Conservation (phyloP, 2,888 invertebrate species). For the Parnassius mnemosyne region DNA sequence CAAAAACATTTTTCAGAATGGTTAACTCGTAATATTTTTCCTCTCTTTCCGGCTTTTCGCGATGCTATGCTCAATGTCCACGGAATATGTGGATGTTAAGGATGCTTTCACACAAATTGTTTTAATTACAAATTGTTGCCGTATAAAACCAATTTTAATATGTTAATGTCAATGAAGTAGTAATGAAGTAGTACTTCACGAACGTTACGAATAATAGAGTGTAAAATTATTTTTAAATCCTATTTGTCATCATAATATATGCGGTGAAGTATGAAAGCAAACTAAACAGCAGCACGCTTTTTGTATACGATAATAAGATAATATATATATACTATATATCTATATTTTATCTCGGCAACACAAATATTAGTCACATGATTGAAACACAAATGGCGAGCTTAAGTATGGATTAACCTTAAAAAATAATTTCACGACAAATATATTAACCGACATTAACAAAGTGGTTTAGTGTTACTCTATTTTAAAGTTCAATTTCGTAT, state of each 20-base stretch:
- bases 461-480: no score
- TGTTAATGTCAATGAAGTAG: no score
- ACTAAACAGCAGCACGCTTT: conserved; percentile 26
- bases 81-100: background rate
- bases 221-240: no score
- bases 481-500: no score
- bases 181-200: no score
- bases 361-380: conserved; percentile 20
- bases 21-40: background rate
- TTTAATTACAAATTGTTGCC: no score
- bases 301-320: conserved; percentile 41
- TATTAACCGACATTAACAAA: no score
- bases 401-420: background rate
- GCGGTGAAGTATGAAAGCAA: conserved; percentile 18
- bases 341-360: conserved; percentile 26
- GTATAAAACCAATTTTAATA: no score
- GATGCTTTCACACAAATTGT: conserved; percentile 4
- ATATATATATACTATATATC: conserved; percentile 15
- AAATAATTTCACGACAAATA: no score
- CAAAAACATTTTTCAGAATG: no score
- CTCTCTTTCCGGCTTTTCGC: background rate
- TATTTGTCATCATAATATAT: background rate
- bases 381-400: conserved; percentile 16
- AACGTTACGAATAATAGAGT: no score
- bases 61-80: background rate